phyloP scores from a whole-genome alignment of 2,797 vertebrate genomes.

The Artibeus lituratus region DNA sequence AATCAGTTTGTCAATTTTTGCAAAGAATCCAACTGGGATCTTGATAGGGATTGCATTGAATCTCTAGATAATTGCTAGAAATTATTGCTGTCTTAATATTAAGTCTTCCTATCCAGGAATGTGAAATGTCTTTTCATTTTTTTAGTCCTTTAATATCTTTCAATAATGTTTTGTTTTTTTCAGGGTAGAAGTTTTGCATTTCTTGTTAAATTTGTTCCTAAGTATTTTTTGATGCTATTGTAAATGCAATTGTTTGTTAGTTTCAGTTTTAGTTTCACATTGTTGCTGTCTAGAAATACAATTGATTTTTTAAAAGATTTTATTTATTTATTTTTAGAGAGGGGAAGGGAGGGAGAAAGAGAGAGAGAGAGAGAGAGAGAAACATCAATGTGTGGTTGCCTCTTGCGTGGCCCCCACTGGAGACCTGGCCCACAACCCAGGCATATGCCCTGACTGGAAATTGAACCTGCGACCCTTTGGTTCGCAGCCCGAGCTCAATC shows the following conservation, averaged over 20 bases:
- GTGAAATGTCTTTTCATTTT: background rate
- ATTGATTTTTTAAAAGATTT: background rate
- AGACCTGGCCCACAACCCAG: too few species aligned
- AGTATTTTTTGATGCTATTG: background rate
- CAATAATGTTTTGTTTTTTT: background rate
- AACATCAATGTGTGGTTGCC: too few species aligned
- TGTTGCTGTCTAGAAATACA: background rate
- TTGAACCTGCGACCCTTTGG: too few species aligned
- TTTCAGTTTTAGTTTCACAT: background rate
- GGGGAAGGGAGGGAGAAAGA: too few species aligned
- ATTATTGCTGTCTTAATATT: background rate
- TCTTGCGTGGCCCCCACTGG: too few species aligned
- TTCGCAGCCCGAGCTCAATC: too few species aligned
- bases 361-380: too few species aligned
- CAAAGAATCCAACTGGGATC: background rate
- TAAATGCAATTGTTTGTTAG: conserved; percentile 19
- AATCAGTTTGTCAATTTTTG: background rate
- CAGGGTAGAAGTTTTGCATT: background rate
- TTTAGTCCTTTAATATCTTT: background rate
- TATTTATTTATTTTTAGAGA: too few species aligned
- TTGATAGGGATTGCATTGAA: background rate
- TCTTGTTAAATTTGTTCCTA: background rate
- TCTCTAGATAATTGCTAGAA: background rate
- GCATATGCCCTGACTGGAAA: too few species aligned
- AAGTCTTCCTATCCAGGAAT: background rate